Evolutionary conservation across 2,888 invertebrate species (phyloP).

Genomic region (Lasioglossum calceatum): DNA sequence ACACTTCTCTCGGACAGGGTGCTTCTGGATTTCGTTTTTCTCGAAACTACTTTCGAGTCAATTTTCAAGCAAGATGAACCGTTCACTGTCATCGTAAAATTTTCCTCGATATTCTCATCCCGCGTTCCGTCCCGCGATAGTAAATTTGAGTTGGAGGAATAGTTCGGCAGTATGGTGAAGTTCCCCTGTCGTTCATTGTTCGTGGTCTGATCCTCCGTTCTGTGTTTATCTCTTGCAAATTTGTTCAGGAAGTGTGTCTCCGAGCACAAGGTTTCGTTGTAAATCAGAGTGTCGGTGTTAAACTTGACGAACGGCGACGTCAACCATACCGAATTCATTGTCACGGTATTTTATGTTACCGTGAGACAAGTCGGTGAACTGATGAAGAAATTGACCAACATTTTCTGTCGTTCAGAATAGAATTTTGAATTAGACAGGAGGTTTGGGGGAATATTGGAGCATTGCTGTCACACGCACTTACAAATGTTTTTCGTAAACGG

Average conservation of each 20-base stretch:
- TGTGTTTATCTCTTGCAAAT: constrained; percentile 11
- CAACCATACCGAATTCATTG: constrained; percentile 12
- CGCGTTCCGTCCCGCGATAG: no score
- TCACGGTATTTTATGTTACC: neutral
- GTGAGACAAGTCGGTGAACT: neutral
- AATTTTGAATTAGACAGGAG: constrained; percentile 12
- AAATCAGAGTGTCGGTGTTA: neutral
- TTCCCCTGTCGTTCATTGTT: neutral
- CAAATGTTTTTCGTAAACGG: constrained; percentile 30
- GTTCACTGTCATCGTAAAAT: neutral
- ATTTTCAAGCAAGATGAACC: neutral
- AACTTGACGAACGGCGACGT: neutral
- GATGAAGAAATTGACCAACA: neutral
- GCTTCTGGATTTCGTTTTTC: neutral
- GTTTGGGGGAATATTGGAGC: constrained; percentile 35
- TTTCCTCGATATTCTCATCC: neutral
- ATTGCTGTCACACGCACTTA: neutral
- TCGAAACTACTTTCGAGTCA: neutral
- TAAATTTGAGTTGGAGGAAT: neutral
- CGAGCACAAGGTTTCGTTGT: neutral
- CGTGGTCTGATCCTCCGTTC: neutral
- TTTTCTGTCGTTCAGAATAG: neutral
- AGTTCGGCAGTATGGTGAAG: neutral
- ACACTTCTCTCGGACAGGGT: fast-evolving
- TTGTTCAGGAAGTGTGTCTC: neutral